These are phyloP conservation scores for Patiria pectinifera DNA, from an alignment of 53 echinoderm and acorn worm genomes.

Conservation along the genomic window DNA sequence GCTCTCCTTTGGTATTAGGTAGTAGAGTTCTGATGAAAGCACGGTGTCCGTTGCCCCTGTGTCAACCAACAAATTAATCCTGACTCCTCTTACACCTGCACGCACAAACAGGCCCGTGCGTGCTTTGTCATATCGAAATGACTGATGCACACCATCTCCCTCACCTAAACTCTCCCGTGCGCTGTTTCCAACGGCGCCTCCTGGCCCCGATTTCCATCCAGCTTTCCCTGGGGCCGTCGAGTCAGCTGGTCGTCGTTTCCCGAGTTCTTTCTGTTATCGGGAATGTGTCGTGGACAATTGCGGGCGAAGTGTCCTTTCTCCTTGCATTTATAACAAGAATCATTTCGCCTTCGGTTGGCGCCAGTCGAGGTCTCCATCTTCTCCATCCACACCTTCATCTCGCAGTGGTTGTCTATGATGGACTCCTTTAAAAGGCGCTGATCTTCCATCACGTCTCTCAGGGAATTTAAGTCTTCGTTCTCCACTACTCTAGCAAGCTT, in stretches of 20 bases:
- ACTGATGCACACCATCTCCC: no score
- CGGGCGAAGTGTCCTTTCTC: constrained; percentile 21
- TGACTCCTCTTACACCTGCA: neutral
- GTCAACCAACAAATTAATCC: constrained; percentile 35
- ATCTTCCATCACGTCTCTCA: neutral
- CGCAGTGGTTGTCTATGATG: neutral
- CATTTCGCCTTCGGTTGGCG: neutral
- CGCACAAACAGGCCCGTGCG: constrained; percentile 24
- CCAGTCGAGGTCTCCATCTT: neutral
- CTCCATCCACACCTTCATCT: constrained; percentile 1
- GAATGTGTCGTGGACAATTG: neutral
- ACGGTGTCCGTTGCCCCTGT: constrained; percentile 51
- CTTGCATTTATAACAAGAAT: neutral
- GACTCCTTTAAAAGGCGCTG: neutral
- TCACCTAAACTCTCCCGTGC: neutral
- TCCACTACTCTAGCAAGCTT: constrained; percentile 8
- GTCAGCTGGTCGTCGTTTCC: constrained; percentile 58
- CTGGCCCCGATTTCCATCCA: constrained; percentile 32
- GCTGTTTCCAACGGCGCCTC: neutral
- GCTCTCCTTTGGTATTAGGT: constrained; percentile 33
- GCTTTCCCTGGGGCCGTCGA: constrained; percentile 46
- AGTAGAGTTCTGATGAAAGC: constrained; percentile 8
- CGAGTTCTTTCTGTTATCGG: neutral
- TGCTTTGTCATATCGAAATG: neutral
- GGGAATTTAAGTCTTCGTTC: neutral